These are phyloP conservation scores for Subacronicta megacephala DNA, from an alignment of 2,888 invertebrate genomes.

Conservation along the genomic window DNA sequence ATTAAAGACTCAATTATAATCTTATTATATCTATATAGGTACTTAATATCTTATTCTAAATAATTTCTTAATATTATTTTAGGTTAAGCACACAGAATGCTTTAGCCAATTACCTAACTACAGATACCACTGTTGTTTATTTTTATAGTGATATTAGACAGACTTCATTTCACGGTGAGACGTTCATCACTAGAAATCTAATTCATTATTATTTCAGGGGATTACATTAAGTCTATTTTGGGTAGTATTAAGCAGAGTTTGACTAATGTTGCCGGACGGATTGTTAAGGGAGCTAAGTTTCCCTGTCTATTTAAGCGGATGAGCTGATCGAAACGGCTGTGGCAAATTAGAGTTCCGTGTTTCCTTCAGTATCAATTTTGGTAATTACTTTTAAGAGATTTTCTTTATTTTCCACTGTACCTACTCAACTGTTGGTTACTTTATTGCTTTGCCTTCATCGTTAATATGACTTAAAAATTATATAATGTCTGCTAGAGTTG, in stretches of 20 bases:
- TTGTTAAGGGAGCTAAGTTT: conserved; percentile 48
- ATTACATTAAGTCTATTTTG: conserved; percentile 54
- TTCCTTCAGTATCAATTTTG: conserved; percentile 43
- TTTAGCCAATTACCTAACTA: too few species aligned
- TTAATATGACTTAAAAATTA: too few species aligned
- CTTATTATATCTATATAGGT: too few species aligned
- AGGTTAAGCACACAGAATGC: too few species aligned
- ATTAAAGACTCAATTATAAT: too few species aligned
- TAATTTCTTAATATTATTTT: too few species aligned
- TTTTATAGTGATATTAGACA: conserved; percentile 18
- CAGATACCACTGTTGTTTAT: too few species aligned
- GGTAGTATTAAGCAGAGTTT: conserved; percentile 50
- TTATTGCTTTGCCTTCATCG: conserved; percentile 16
- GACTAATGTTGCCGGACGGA: conserved; percentile 46
- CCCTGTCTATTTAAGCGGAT: conserved; percentile 47
- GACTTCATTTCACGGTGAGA: conserved; percentile 37
- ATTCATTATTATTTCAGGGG: conserved; percentile 54
- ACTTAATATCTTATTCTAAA: too few species aligned
- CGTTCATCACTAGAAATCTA: conserved; percentile 39
- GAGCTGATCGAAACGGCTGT: conserved; percentile 46
- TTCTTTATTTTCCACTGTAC: conserved; percentile 44
- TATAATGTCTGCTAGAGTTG: too few species aligned
- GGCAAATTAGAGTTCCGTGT: conserved; percentile 49
- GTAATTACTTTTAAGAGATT: conserved; percentile 44
- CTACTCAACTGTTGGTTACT: conserved; percentile 33